Evolutionary conservation across 2,113 vertebrate species (phyloP), one percentile per base, ranked within the genome.

Genomic region (Pterocles orientalis): DNA sequence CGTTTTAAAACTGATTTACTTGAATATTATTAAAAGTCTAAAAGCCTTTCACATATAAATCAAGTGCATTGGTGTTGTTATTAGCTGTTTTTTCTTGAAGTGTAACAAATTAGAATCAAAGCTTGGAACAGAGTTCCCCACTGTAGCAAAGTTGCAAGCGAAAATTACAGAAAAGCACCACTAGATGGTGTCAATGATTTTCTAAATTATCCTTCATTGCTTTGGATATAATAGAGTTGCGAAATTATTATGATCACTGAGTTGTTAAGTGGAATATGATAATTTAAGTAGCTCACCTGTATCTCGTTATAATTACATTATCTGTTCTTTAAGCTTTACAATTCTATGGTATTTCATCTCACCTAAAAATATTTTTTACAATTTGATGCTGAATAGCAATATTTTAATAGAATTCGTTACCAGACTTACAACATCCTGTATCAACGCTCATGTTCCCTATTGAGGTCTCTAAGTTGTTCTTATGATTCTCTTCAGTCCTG

Each of bases 111-210:
- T 60, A 78, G 60, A 90, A 79, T 50, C 4, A 25, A 93, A 87
- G 12, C 68, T 80, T 88, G 62, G 34, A 85, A 53, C 17, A 34
- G 7, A 81, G 81, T 90, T 95, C 34, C 60, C 39, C 39, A 15
- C 48, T 21, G 72, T 70, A 92, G n/a, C 26, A 28, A 24, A 65
- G 28, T 47, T 81, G 41, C 69, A 86, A 81, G 34, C 91, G 47
- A 88, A 93, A 94, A 95, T 92, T 96, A 84, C 92, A 88, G 66
- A 71, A 94, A 90, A 45, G 87, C 86, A 75, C 98, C 98, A 97
- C 98, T 98, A 98, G 98, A 97, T 98, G 98, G 98, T 96, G 96
- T 81, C 89, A 97, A 91, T 97, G 97, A 97, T 98, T 97, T 98
- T 98, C 96, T 94, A 91, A 97, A 96, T 96, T 77, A 60, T 87